These are phyloP conservation scores for Natrix natrix DNA, from an alignment of 2,797 vertebrate species.

Conservation along the genomic window DNA sequence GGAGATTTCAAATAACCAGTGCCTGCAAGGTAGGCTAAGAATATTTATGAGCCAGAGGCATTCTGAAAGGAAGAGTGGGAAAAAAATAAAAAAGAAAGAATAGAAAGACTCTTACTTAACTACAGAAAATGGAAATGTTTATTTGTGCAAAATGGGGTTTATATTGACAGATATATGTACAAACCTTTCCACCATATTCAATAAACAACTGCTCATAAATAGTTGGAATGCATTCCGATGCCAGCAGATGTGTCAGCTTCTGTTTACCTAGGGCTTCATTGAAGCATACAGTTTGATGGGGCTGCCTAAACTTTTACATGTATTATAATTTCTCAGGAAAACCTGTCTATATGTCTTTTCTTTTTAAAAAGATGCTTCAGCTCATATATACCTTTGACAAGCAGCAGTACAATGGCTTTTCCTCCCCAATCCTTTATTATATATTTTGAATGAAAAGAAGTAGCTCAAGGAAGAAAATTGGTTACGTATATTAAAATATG, in stretches of 20 bases:
- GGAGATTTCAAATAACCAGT: not conserved
- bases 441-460: not conserved
- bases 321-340: not conserved
- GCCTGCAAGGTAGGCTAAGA: not conserved
- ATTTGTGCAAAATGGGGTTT: not conserved
- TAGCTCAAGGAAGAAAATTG: not conserved
- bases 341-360: not conserved
- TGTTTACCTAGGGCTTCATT: not conserved
- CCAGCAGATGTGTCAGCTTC: not conserved
- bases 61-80: not conserved
- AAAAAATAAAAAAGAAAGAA: not conserved
- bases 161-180: not conserved
- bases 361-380: not conserved
- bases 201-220: not conserved
- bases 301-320: not conserved
- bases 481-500: not conserved
- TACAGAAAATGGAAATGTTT: not conserved
- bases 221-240: not conserved
- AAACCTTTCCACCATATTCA: not conserved
- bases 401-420: not conserved
- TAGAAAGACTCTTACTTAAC: not conserved
- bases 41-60: not conserved
- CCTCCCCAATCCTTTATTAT: not conserved
- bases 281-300: not conserved
- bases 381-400: not conserved